These are phyloP conservation scores for Drosophila borealis DNA, from an alignment of 2,888 invertebrate species.

Conservation along the genomic window DNA sequence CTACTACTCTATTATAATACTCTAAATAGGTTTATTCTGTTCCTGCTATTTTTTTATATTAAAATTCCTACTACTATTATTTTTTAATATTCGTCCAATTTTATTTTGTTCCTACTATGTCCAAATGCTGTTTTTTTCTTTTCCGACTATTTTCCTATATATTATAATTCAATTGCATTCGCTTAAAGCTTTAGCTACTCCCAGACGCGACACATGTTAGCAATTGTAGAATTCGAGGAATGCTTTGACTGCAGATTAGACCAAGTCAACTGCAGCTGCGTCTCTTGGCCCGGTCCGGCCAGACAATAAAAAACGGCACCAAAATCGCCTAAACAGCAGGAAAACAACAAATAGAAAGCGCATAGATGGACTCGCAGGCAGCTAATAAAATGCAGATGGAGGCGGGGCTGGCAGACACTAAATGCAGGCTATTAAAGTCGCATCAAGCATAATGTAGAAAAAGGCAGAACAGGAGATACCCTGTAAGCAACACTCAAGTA, in stretches of 20 bases:
- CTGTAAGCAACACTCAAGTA: background rate
- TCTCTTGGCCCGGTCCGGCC: conserved; percentile 3
- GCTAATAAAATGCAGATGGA: conserved; percentile 41
- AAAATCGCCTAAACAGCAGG: conserved; percentile 5
- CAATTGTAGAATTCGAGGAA: conserved; percentile 12
- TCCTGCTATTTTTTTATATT: no score
- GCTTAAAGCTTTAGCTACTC: background rate
- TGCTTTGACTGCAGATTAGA: conserved; percentile 9
- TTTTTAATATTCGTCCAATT: no score
- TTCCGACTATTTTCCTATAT: no score
- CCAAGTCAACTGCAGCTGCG: conserved; percentile 22
- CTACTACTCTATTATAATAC: no score
- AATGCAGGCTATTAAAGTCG: conserved; percentile 25
- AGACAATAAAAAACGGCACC: conserved; percentile 6
- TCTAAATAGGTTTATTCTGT: no score
- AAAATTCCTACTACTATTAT: no score
- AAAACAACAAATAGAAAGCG: background rate
- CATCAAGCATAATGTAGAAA: conserved; percentile 9
- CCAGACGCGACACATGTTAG: conserved; percentile 12
- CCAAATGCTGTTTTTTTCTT: no score
- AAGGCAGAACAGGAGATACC: background rate
- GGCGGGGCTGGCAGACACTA: conserved; percentile 2
- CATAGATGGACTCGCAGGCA: conserved; percentile 15
- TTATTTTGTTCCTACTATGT: no score
- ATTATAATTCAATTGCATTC: conserved; percentile 1